A percentile compares a stretch with the other conserved stretches of the same genome.
These are phyloP conservation scores for Clarias gariepinus DNA, from an alignment of 2,113 vertebrate species.

Conservation along the genomic window DNA sequence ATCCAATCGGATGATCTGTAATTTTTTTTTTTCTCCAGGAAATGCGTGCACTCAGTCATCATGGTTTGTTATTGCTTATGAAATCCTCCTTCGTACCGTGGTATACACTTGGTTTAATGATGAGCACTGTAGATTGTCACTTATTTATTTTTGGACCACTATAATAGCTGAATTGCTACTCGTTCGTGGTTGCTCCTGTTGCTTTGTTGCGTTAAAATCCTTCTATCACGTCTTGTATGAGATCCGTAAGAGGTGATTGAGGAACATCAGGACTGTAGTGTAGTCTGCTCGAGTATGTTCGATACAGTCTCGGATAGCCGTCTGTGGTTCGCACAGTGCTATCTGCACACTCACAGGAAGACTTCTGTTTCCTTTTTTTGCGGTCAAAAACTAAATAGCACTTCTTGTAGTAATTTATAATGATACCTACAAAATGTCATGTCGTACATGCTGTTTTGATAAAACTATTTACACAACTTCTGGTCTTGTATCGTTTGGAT, in stretches of 20 bases:
- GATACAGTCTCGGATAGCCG: background rate
- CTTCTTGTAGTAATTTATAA: background rate
- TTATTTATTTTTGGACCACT: background rate
- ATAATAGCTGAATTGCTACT: background rate
- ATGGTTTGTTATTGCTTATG: background rate
- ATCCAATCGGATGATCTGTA: too few relatives aligned
- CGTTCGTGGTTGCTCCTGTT: background rate
- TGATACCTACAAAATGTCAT: background rate
- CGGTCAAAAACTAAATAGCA: background rate
- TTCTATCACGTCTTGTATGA: background rate
- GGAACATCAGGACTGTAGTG: background rate
- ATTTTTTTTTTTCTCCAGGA: background rate
- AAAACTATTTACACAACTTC: background rate
- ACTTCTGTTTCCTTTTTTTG: constrained; percentile 57
- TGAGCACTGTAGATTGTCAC: background rate
- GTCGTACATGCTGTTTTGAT: background rate
- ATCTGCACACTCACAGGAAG: constrained; percentile 22
- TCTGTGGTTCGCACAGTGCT: constrained; percentile 32
- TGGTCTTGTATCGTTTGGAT: background rate
- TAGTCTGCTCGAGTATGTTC: background rate
- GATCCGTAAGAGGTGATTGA: background rate
- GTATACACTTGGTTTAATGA: background rate
- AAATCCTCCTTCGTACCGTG: background rate
- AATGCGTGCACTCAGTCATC: background rate
- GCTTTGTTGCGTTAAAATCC: background rate